Conservation (phyloP, 2,113 vertebrate genomes). For the Bubo bubo region DNA sequence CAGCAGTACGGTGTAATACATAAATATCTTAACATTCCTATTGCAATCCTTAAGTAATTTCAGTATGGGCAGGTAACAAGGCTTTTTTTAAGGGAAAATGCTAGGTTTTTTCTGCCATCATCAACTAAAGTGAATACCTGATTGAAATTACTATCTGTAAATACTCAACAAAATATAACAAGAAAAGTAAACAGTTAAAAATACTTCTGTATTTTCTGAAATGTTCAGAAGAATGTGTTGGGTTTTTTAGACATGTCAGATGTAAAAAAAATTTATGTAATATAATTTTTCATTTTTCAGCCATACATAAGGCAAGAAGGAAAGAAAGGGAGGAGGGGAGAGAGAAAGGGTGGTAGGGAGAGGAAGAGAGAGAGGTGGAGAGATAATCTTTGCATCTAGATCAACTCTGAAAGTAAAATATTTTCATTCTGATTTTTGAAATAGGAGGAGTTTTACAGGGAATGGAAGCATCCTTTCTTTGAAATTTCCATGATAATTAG, state of each 20-base stretch:
- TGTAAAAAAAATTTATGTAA: neutral
- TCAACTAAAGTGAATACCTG: neutral
- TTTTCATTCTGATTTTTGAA: neutral
- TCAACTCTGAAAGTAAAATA: neutral
- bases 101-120: rapidly evolving
- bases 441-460: neutral
- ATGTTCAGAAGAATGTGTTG: neutral
- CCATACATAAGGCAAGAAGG: neutral
- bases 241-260: neutral
- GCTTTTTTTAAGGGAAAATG: neutral
- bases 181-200: neutral
- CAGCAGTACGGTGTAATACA: rapidly evolving
- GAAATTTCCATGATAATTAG: neutral
- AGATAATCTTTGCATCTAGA: neutral
- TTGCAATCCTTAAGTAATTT: neutral
- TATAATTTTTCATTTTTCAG: neutral
- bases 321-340: neutral
- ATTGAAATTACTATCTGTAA: neutral
- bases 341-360: too few species aligned
- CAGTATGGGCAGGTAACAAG: neutral
- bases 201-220: neutral
- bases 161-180: neutral
- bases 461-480: neutral
- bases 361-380: neutral
- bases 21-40: neutral